Evolutionary conservation across 2,888 invertebrate genomes (phyloP).

Genomic region (Nysson spinosus): DNA sequence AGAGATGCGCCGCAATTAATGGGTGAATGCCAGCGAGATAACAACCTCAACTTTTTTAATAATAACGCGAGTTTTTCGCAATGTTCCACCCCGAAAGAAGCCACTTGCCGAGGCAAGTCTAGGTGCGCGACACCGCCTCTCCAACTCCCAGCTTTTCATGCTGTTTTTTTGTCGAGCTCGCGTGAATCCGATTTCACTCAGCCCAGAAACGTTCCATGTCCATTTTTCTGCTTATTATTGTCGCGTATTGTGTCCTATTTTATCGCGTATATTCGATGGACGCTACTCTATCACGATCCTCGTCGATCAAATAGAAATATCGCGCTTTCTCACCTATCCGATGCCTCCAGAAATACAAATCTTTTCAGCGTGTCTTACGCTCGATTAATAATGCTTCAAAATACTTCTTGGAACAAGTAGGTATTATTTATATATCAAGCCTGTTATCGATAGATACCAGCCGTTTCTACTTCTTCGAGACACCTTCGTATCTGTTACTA

Average conservation of each 20-base stretch:
- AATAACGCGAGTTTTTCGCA: conserved; percentile 64
- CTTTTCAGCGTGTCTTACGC: too few relatives aligned
- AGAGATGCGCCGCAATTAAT: conserved; percentile 67
- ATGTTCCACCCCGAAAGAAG: conserved; percentile 14
- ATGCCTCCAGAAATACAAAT: too few relatives aligned
- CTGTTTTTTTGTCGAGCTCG: not conserved
- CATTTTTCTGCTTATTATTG: not conserved
- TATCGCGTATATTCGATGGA: too few relatives aligned
- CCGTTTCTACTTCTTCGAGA: not conserved
- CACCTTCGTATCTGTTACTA: not conserved
- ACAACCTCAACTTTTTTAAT: conserved; percentile 73
- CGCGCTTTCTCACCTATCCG: too few relatives aligned
- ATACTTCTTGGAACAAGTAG: too few relatives aligned
- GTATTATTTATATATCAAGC: too few relatives aligned
- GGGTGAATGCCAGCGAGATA: conserved; percentile 67
- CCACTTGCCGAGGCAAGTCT: not conserved
- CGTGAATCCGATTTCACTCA: not conserved
- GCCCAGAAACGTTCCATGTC: not conserved
- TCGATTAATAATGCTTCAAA: too few relatives aligned
- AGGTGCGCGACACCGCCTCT: not conserved
- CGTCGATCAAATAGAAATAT: too few relatives aligned
- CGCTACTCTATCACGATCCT: too few relatives aligned
- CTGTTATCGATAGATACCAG: not conserved
- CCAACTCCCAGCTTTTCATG: not conserved
- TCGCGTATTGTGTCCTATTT: not conserved